Base-by-base conservation (phyloP, 2,113 vertebrate genomes). In the Butorides virescens region DNA sequence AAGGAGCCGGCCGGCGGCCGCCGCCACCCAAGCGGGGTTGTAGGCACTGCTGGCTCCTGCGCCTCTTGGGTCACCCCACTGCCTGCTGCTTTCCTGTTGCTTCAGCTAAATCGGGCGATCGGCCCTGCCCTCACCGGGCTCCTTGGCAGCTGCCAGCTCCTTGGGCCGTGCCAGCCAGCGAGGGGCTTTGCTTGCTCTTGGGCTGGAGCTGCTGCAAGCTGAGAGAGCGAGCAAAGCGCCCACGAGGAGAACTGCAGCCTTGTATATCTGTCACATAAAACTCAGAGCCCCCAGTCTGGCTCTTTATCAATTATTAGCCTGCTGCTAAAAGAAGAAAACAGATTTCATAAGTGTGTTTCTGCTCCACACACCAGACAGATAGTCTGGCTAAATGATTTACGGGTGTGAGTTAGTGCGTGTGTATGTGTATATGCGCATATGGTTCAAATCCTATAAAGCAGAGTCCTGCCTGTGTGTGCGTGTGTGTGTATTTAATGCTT, bases 291-390 rank as follows among this genome's bases (percentile, higher is more conserved):
- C 80, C 3, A 7, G 16, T 44, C 42, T 95, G 91, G 86, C 91
- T 95, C n/a, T 92, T 92, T 88, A 95, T 95, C 85, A 93, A 86
- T 96, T 92, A 95, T 92, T 94, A 94, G 88, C 86, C 86, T 85
- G 73, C 90, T 96, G 81, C 95, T 94, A 93, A 93, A 93, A 92
- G 93, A 80, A 91, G 89, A 92, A 94, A 94, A 95, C 75, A 89
- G 81, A 89, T 95, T 95, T 95, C 92, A 71, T 90, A 79, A 95
- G 89, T 56, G 70, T 90, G 84, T 93, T 96, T 95, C 85, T 94
- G 93, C 58, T 94, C 84, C 75, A 62, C 77, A 50, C 86, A 66
- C 76, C 86, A 93, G 95, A 95, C 93, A 97, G 94, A 95, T 92
- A 97, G 93, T 96, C 96, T 94, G 95, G 80, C 70, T 93, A 53